Base-by-base conservation (phyloP, 2,113 vertebrate species). In the Pitta sordida region DNA sequence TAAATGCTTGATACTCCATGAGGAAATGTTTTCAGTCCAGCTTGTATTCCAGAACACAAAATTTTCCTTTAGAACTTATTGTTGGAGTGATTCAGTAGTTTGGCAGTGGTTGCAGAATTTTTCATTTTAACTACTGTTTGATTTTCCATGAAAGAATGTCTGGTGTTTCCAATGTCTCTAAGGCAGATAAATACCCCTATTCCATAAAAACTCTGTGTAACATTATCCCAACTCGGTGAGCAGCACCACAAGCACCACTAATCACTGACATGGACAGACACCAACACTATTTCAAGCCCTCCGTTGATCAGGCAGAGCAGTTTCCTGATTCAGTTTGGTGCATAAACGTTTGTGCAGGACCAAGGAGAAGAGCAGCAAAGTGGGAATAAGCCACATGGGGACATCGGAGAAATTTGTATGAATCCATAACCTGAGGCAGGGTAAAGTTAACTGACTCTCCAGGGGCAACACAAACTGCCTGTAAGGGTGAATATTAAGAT, bases 121-220 rank as follows among this genome's bases (percentile, higher is more conserved):
- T 94, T 95, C 22, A 37, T 81, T 92, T 93, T 92, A 92, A 95
- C 91, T 96, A 96, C 95, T 89, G 91, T 95, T 96, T 91, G 81
- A 83, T 92, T 95, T 94, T 95, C 87, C 51, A 65, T 95, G 84
- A 92, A 94, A 91, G 77, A 85, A 80, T 12, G 84, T 89, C 87
- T 95, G 46, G 20, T 79, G 83, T 80, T 92, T 82, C 71, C 84
- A 91, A 22, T 15, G 58, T 55, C 74, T 85, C 44, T 79, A 77
- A 69, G 39, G 68, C 71, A 89, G 81, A 94, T 73, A 84, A 89
- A 83, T 71, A 87, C 29, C 73, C 44, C 29, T 60, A 76, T 16
- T 85, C 58, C 58, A 76, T 73, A 69, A 87, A 93, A 94, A 59
- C 21, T 19, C 63, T 68, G 37, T 59, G 67, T 51, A 69, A 37